phyloP scores from a whole-genome alignment of 2,888 invertebrate species.

The Xylota segnis region DNA sequence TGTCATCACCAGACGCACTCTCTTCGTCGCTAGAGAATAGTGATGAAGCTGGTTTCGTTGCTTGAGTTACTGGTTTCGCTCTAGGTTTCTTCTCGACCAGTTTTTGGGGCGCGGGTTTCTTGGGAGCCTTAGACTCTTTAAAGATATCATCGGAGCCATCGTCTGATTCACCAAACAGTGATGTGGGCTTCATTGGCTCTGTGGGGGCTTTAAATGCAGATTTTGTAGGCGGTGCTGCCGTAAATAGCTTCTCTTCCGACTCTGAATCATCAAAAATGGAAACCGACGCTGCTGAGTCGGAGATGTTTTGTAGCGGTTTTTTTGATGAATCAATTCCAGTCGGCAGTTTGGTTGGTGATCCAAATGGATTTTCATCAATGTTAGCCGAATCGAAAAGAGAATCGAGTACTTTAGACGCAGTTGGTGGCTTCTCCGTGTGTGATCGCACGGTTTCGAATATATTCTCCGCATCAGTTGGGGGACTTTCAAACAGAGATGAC shows the following conservation, averaged over 20 bases:
- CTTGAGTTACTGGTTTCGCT: conserved; percentile 17
- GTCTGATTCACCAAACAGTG: conserved; percentile 62
- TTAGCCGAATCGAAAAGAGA: conserved; percentile 59
- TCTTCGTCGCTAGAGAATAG: conserved; percentile 70
- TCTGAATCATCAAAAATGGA: not conserved
- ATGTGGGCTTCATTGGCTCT: not conserved
- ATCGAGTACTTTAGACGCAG: conserved; percentile 27
- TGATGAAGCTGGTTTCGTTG: conserved; percentile 42
- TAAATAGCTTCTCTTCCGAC: not conserved
- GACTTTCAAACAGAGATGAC: conserved; percentile 28
- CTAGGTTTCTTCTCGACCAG: conserved; percentile 15
- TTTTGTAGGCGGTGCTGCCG: not conserved
- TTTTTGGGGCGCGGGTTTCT: conserved; percentile 37
- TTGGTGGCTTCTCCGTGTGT: not conserved
- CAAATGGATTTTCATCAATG: conserved; percentile 52
- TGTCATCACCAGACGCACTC: conserved; percentile 55
- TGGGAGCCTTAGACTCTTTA: conserved; percentile 15
- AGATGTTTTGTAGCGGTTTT: not conserved
- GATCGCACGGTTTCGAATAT: conserved; percentile 32
- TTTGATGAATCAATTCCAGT: not conserved
- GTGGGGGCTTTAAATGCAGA: conserved; percentile 1
- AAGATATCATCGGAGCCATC: conserved; percentile 68
- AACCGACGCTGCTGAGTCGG: not conserved
- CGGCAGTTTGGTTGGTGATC: conserved; percentile 32
- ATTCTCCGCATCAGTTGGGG: conserved; percentile 12